phyloP scores from a whole-genome alignment of 2,113 vertebrate genomes.

The Corythaeola cristata region DNA sequence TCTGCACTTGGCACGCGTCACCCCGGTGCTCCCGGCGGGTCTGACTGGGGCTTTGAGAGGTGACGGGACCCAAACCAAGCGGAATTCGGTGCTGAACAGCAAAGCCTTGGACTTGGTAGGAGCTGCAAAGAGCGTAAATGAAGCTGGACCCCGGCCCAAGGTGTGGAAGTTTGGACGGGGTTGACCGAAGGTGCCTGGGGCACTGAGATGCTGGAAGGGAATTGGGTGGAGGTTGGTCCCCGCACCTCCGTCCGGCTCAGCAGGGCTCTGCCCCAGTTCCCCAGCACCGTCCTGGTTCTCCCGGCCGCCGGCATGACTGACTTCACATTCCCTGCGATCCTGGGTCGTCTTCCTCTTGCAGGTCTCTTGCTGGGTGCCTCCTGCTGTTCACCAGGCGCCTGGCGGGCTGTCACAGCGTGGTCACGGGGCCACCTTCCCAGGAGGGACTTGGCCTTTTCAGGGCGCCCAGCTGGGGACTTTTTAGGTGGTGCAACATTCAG shows the following conservation, averaged over 20 bases:
- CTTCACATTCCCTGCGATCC: rapidly evolving
- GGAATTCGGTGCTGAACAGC: neutral
- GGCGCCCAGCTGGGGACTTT: neutral
- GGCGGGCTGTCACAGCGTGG: neutral
- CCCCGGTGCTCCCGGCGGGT: no score
- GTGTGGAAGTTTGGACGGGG: no score
- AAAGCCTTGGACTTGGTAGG: neutral
- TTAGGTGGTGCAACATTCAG: neutral
- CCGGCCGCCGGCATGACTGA: neutral
- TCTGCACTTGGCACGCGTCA: rapidly evolving
- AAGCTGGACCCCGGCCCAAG: neutral
- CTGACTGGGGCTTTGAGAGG: neutral
- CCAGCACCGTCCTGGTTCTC: neutral
- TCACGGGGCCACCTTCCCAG: neutral
- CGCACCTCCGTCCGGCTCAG: neutral
- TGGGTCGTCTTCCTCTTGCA: no score
- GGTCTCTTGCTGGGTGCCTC: neutral
- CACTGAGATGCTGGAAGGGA: neutral
- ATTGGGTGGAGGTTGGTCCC: neutral
- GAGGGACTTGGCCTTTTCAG: neutral
- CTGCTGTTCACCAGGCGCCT: neutral
- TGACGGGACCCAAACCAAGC: neutral
- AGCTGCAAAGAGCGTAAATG: neutral
- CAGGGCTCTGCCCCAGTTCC: neutral
- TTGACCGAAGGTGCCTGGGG: rapidly evolving